These are phyloP conservation scores for Enteromius unitaeniatus DNA, from an alignment of 2,797 vertebrate species.

Conservation along the genomic window DNA sequence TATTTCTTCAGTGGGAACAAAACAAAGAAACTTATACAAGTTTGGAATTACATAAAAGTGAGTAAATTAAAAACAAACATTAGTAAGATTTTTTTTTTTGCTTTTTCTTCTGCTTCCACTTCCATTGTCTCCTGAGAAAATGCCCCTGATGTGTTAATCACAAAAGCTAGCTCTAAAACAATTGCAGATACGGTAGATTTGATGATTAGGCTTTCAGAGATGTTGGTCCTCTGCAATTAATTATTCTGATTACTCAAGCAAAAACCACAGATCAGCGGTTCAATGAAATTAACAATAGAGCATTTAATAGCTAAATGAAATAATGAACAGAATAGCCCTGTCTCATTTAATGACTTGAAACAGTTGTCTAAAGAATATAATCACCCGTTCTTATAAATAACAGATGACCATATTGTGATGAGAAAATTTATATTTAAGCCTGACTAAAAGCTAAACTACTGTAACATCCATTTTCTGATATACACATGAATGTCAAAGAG, in stretches of 20 bases:
- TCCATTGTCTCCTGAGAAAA: slow-evolving; percentile 1
- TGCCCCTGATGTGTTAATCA: neutral
- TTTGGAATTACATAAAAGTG: neutral
- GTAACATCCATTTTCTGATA: neutral
- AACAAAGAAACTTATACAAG: no score
- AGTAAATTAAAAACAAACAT: neutral
- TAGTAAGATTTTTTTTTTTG: no score
- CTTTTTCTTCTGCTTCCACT: neutral
- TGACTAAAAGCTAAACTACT: neutral
- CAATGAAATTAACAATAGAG: slow-evolving; percentile 12
- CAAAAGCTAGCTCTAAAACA: neutral
- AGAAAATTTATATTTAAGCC: neutral
- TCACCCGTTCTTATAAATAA: slow-evolving; percentile 6
- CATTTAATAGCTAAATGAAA: slow-evolving; percentile 29
- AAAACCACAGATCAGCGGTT: slow-evolving; percentile 37
- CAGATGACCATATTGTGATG: neutral
- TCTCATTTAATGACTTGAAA: slow-evolving; percentile 21
- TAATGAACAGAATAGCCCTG: slow-evolving; percentile 9
- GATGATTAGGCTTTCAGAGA: slow-evolving; percentile 36
- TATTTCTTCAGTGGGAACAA: neutral
- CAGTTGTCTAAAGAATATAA: slow-evolving; percentile 14
- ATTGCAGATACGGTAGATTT: slow-evolving; percentile 16
- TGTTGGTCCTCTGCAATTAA: slow-evolving; percentile 23
- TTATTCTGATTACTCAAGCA: slow-evolving; percentile 36
- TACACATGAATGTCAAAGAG: neutral